A percentile compares a stretch with the other conserved stretches of the same genome.
These are phyloP conservation scores for Standfussiana lucernea DNA, from an alignment of 2,888 invertebrate genomes.

Conservation along the genomic window DNA sequence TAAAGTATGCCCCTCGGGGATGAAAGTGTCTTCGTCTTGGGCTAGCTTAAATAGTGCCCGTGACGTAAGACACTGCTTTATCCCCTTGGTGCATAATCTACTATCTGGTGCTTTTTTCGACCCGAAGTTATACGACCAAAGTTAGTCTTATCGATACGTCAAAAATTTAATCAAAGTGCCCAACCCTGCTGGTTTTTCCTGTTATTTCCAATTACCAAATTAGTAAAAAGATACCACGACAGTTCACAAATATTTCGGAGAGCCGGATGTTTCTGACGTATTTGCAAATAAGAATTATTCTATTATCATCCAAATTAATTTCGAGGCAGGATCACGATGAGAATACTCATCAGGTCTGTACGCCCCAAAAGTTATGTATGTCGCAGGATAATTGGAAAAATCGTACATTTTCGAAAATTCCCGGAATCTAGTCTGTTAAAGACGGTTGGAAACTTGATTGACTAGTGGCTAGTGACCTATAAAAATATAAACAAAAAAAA, in stretches of 20 bases:
- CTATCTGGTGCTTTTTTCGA: background rate
- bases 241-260: background rate
- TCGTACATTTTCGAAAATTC: background rate
- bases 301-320: conserved; percentile 17
- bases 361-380: conserved; percentile 2
- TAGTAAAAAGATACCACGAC: background rate
- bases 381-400: background rate
- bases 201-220: background rate
- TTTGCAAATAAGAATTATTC: background rate
- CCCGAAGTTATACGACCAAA: background rate
- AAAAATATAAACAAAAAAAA: too few species aligned
- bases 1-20: too few species aligned
- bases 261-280: conserved; percentile 13
- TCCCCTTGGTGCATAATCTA: too few species aligned
- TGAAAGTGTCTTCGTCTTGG: too few species aligned
- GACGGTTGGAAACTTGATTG: background rate
- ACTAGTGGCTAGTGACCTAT: too few species aligned
- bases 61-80: too few species aligned
- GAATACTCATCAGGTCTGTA: conserved; percentile 15
- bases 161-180: background rate
- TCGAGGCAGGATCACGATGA: conserved; percentile 1
- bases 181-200: too few species aligned
- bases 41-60: too few species aligned
- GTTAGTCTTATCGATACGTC: background rate
- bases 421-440: background rate